Evolutionary conservation across 2,888 invertebrate species (phyloP).

Genomic region (Melinopterus prodromus): DNA sequence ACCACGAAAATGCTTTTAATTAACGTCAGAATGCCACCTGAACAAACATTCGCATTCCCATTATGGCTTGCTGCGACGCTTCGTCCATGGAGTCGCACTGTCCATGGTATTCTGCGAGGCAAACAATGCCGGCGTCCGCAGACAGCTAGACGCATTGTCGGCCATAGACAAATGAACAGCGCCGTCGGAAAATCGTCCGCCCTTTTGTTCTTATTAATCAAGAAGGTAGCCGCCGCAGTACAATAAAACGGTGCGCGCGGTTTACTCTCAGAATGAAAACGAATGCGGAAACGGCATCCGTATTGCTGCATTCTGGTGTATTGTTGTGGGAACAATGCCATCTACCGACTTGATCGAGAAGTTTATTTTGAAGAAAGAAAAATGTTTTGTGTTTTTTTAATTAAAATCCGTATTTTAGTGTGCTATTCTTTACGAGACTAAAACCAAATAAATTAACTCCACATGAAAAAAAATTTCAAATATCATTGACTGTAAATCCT

Average conservation of each 20-base stretch:
- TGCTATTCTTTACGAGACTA: no score
- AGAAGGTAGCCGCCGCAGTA: neutral
- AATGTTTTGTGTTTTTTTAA: no score
- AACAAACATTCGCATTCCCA: neutral
- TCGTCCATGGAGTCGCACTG: neutral
- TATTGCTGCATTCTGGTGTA: neutral
- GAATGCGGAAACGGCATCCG: neutral
- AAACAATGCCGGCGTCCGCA: neutral
- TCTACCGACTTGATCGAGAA: neutral
- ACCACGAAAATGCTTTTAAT: no score
- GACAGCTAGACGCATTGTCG: conserved; percentile 4
- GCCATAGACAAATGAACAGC: neutral
- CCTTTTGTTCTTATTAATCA: neutral
- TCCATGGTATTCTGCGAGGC: neutral
- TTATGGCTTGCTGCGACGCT: neutral
- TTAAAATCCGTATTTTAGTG: no score
- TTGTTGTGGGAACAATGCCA: neutral
- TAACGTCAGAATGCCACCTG: neutral
- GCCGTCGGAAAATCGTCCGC: neutral
- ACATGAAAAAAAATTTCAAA: no score
- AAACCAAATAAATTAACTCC: no score
- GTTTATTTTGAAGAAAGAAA: neutral
- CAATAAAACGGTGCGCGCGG: no score
- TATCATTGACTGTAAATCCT: no score
- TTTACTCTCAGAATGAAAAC: neutral